A percentile compares a stretch with the other conserved stretches of the same genome.
These are phyloP conservation scores for Campoplex nolae DNA, from an alignment of 2,888 invertebrate genomes.

Conservation along the genomic window DNA sequence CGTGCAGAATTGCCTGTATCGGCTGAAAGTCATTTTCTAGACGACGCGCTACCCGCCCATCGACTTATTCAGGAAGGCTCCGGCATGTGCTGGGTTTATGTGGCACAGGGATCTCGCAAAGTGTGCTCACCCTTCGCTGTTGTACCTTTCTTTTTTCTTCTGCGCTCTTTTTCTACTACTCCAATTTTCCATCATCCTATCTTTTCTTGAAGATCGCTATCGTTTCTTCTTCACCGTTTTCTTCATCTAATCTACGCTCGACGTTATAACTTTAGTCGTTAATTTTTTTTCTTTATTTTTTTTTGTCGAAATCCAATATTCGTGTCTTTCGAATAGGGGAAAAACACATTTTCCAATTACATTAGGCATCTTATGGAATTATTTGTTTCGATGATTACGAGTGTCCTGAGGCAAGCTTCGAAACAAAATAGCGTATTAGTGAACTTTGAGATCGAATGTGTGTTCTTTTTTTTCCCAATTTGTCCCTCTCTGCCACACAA, in stretches of 20 bases:
- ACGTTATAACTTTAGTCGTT: slow-evolving; percentile 59
- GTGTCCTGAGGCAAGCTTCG: background rate
- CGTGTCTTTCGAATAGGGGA: slow-evolving; percentile 11
- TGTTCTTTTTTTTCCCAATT: slow-evolving; percentile 4
- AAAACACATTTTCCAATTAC: slow-evolving; percentile 22
- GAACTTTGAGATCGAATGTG: slow-evolving; percentile 16
- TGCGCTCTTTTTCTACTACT: slow-evolving; percentile 34
- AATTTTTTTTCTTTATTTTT: slow-evolving; percentile 45
- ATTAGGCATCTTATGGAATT: slow-evolving; percentile 11
- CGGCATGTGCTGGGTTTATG: slow-evolving; percentile 55
- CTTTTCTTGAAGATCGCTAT: slow-evolving; percentile 37
- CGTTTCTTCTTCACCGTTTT: slow-evolving; percentile 19
- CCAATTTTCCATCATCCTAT: slow-evolving; percentile 48
- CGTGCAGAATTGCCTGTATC: slow-evolving; percentile 70
- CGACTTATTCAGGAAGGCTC: slow-evolving; percentile 66
- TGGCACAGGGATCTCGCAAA: slow-evolving; percentile 26
- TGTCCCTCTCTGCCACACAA: background rate
- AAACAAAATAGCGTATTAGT: background rate
- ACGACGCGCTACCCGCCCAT: slow-evolving; percentile 67
- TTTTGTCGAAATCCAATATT: slow-evolving; percentile 15
- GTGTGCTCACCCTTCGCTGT: slow-evolving; percentile 45
- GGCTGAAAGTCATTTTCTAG: slow-evolving; percentile 73
- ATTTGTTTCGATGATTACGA: slow-evolving; percentile 20
- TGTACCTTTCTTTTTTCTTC: slow-evolving; percentile 30
- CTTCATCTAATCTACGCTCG: slow-evolving; percentile 22